Conservation (phyloP, 2,113 vertebrate genomes). For the Aptenodytes patagonicus region DNA sequence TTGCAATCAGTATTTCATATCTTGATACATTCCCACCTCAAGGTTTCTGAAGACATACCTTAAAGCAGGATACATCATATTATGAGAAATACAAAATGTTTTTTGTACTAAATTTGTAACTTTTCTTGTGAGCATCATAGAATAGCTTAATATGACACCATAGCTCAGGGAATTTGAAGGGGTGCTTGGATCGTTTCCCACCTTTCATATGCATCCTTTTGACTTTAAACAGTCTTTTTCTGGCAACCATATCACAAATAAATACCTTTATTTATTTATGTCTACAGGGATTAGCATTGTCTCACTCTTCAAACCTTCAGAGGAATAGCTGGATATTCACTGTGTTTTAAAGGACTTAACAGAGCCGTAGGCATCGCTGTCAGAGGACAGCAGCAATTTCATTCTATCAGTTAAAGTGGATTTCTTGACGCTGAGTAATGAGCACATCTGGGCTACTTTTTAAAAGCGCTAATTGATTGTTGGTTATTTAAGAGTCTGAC, state of each 20-base stretch:
- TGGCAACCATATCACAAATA: neutral
- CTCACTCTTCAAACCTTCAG: neutral
- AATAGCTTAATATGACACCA: neutral
- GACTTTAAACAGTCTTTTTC: neutral
- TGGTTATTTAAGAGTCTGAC: neutral
- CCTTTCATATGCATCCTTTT: neutral
- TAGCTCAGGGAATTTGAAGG: neutral
- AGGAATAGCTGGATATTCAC: neutral
- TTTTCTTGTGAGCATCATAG: neutral
- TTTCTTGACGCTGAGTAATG: neutral
- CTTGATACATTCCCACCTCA: neutral
- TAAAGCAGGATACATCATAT: neutral
- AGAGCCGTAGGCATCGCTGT: fast-evolving
- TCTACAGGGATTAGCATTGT: neutral
- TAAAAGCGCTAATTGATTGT: neutral
- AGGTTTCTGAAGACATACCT: neutral
- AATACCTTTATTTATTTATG: neutral
- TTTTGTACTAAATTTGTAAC: neutral
- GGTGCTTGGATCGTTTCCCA: neutral
- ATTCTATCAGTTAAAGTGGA: neutral
- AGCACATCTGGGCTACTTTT: neutral
- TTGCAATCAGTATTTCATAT: neutral
- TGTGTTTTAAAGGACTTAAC: neutral
- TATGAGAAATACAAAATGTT: neutral
- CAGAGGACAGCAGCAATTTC: neutral